phyloP scores from a whole-genome alignment of 2,797 vertebrate genomes.

The Carcharodon carcharias region DNA sequence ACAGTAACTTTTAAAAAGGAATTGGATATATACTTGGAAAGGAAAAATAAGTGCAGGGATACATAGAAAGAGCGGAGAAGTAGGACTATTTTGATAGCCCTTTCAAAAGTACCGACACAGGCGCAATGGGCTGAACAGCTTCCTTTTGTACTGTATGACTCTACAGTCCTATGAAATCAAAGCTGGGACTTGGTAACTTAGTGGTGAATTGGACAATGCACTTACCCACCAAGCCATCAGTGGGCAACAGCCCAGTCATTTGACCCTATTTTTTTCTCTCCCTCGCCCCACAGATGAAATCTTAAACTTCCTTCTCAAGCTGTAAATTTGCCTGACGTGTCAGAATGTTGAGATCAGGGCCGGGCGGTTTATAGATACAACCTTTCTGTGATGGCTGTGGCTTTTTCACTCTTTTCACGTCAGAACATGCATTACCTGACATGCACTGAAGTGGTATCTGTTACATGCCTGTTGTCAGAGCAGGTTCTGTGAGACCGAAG shows the following conservation, averaged over 20 bases:
- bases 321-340: neutral
- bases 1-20: neutral
- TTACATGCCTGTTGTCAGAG: neutral
- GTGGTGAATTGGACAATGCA: neutral
- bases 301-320: neutral
- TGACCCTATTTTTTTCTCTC: neutral
- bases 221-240: neutral
- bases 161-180: neutral
- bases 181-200: neutral
- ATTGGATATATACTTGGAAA: neutral
- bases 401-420: neutral
- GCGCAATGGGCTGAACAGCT: neutral
- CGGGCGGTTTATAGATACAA: neutral
- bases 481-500: constrained; percentile 2
- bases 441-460: neutral
- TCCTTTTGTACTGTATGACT: neutral
- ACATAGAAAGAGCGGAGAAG: neutral
- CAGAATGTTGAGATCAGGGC: neutral
- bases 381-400: neutral
- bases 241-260: neutral
- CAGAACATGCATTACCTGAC: neutral
- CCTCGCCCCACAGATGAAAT: neutral
- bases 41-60: neutral
- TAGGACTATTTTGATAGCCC: neutral
- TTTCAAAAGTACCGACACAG: neutral